phyloP scores from a whole-genome alignment of 2,797 vertebrate genomes.

The Poecilia wingei region DNA sequence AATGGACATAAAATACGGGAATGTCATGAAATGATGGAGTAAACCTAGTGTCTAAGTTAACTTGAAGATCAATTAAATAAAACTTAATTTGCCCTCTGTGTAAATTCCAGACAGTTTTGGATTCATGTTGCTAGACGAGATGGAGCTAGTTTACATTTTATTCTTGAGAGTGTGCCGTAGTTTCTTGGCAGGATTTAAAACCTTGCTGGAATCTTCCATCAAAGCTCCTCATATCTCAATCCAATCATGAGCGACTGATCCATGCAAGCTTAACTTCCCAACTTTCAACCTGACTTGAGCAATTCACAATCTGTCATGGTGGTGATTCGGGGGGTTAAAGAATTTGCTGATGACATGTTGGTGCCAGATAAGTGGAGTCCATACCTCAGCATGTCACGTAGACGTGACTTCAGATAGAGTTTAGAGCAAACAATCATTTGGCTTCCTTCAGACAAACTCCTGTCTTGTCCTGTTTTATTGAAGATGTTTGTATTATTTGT shows the following conservation, averaged over 20 bases:
- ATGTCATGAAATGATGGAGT: not conserved
- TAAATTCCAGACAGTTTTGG: not conserved
- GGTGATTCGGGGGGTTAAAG: not conserved
- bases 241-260: not conserved
- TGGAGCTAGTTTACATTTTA: not conserved
- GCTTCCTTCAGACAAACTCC: not conserved
- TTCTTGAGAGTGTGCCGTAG: no score
- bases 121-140: not conserved
- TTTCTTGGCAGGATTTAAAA: not conserved
- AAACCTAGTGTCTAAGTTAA: not conserved
- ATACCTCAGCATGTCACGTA: not conserved
- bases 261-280: not conserved
- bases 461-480: not conserved
- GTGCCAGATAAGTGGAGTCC: not conserved
- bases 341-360: not conserved
- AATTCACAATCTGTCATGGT: not conserved
- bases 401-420: not conserved
- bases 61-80: not conserved
- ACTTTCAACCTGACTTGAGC: not conserved
- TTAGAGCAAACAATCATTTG: not conserved
- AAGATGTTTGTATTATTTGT: not conserved
- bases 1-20: not conserved
- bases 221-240: not conserved
- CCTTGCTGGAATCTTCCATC: not conserved
- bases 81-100: not conserved